These are phyloP conservation scores for Drosophila dunni DNA, from an alignment of 1,140 invertebrate genomes.

Conservation along the genomic window DNA sequence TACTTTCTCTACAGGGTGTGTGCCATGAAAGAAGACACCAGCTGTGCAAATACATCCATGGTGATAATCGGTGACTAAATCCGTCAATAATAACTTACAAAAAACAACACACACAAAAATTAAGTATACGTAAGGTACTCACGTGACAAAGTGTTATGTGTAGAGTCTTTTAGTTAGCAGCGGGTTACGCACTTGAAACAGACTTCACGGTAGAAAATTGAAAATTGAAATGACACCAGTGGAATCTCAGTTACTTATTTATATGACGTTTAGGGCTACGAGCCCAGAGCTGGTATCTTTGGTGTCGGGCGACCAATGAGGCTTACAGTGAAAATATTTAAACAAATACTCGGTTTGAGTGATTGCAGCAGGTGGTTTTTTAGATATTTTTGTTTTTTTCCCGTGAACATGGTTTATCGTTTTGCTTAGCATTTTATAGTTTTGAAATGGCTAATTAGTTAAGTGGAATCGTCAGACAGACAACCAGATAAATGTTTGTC, in stretches of 20 bases:
- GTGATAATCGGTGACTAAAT: conserved; percentile 36
- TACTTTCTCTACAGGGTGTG: conserved; percentile 8
- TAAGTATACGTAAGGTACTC: conserved; percentile 27
- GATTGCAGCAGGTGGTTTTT: conserved; percentile 61
- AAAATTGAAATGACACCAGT: conserved; percentile 26
- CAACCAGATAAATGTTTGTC: conserved; percentile 63
- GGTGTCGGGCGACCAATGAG: conserved; percentile 20
- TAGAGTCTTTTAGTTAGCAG: not conserved
- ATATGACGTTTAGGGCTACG: conserved; percentile 28
- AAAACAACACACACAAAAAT: not conserved
- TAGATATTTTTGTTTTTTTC: conserved; percentile 50
- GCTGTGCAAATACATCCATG: conserved; percentile 38
- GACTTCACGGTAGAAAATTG: conserved; percentile 25
- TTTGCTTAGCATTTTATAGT: conserved; percentile 37
- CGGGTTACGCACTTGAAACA: conserved; percentile 7
- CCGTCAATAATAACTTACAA: conserved; percentile 14
- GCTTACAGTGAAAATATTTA: conserved; percentile 49
- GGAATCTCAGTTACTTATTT: conserved; percentile 41
- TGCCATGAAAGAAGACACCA: conserved; percentile 13
- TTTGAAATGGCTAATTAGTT: conserved; percentile 49
- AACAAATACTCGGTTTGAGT: conserved; percentile 31
- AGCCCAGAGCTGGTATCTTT: conserved; percentile 7
- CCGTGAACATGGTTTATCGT: conserved; percentile 37
- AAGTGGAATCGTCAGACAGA: conserved; percentile 64
- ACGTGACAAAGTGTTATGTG: conserved; percentile 27